Base-by-base conservation (phyloP, 2,113 vertebrate species). In the Psilopsiagon aymara region DNA sequence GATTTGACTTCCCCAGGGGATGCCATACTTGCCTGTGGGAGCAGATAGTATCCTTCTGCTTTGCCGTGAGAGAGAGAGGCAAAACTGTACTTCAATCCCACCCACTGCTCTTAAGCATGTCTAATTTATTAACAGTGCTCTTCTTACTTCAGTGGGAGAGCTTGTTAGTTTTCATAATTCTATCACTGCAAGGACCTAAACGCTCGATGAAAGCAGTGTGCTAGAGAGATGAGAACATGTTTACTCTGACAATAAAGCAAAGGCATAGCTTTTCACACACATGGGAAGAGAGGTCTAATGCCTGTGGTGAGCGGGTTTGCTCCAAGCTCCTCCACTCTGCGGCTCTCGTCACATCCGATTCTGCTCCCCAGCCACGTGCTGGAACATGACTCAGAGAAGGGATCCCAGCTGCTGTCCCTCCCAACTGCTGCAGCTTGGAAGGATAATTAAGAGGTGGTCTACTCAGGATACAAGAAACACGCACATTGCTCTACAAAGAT, bases 311-410 rank as follows among this genome's bases (percentile, higher is more conserved):
- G 23, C 19, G 51, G 20, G 6, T 33, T 77, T 47, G 64, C 68
- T 43, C 15, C 86, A 60, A 43, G 35, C 37, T 27, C 29, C 43
- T 69, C 70, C 39, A 3, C 13, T 27, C 44, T 0, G 29, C 2
- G 52, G 46, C 49, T 71, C 29, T 37, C 1, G 0, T 6, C 88
- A 19, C 1, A 0, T 33, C 17, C 0, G 2, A 39, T 35, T 70
- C 77, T 0, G 0, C 60, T 92, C 82, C 81, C 70, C 82, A 25
- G 64, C 55, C 90, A 31, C 3, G 31, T 73, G 93, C 81, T 20
- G 62, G 66, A 75, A 46, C 9, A 3, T 3, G 10, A 7, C 53
- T 21, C 2, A 9, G 76, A 46, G 76, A 9, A 46, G 60, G 55
- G 59, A 20, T 27, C 82, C 74, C 60, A 43, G 37, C 71, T 92